Conservation (phyloP, 2,888 invertebrate species). For the Julus scanicus region DNA sequence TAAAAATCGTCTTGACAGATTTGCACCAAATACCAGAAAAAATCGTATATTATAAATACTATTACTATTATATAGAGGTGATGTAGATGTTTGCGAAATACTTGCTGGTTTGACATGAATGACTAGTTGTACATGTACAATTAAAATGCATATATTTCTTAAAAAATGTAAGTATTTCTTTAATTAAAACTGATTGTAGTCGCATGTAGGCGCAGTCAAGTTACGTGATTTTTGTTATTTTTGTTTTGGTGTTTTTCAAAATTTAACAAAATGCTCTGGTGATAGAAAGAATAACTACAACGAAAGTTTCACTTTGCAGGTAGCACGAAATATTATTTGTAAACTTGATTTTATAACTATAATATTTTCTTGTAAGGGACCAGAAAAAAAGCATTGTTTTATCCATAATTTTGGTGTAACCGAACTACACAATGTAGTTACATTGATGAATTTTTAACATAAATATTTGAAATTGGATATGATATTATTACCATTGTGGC, state of each 20-base stretch:
- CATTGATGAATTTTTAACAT: no score
- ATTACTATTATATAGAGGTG: constrained; percentile 14
- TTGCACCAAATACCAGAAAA: constrained; percentile 33
- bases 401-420: no score
- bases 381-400: no score
- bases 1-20: constrained; percentile 9
- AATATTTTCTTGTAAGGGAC: no score
- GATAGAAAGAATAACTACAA: no score
- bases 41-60: constrained; percentile 33
- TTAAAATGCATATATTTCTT: constrained; percentile 28
- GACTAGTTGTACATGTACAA: constrained; percentile 28
- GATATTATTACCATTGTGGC: neutral
- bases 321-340: no score
- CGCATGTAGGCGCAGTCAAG: neutral
- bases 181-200: neutral
- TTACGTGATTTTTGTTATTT: neutral
- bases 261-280: no score
- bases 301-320: no score
- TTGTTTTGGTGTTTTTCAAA: neutral
- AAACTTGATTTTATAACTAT: no score
- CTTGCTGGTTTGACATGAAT: constrained; percentile 12
- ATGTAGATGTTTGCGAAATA: constrained; percentile 33
- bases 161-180: constrained; percentile 22
- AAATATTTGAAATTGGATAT: no score
- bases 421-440: no score